Base-by-base conservation (phyloP, 2,113 vertebrate genomes). In the Stegostoma tigrinum region DNA sequence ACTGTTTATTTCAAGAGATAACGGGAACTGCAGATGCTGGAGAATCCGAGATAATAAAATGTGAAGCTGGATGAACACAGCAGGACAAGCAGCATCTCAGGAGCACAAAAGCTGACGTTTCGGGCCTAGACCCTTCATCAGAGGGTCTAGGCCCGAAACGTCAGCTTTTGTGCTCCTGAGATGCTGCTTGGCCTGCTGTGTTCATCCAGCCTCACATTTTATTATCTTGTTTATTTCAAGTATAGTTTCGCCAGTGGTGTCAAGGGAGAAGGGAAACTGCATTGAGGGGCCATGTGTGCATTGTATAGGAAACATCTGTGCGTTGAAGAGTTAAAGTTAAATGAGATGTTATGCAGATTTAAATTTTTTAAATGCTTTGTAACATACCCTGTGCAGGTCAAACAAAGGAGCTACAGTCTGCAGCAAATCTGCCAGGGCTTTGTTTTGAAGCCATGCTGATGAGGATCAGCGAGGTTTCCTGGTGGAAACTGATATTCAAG, bases 311-410 rank as follows among this genome's bases (percentile, higher is more conserved):
- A 89, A 89, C 45, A 52, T 89, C 86, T 89, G 86, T 34, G 30
- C 48, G 0, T 7, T 30, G 30, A 55, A 89, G 86, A 89, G 86
- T 89, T 89, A 89, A 89, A 89, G 23, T 55, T 89, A 89, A 89
- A 48, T 52, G 86, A 89, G 86, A 89, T 61, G 86, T 55, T 48
- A 89, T 48, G 48, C 86, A 48, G 86, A 89, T 89, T 89, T 48
- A 89, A 14, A 48, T 48, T 61, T 89, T 83, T 83, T 19, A 45
- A 21, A 83, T 83, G 80, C 80, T 83, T 83, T 83, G 80, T 45
- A 42, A 83, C 80, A 7, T 4, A 30, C 24, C 86, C 86, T 61
- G 45, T 30, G 48, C 30, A 89, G 86, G 86, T 89, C 86, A 89
- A 89, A 89, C 48, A 89, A 89, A 55, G 30, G 86, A 24, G 24